These are phyloP conservation scores for Phrynocephalus forsythii DNA, from an alignment of 2,797 vertebrate species.

Conservation along the genomic window DNA sequence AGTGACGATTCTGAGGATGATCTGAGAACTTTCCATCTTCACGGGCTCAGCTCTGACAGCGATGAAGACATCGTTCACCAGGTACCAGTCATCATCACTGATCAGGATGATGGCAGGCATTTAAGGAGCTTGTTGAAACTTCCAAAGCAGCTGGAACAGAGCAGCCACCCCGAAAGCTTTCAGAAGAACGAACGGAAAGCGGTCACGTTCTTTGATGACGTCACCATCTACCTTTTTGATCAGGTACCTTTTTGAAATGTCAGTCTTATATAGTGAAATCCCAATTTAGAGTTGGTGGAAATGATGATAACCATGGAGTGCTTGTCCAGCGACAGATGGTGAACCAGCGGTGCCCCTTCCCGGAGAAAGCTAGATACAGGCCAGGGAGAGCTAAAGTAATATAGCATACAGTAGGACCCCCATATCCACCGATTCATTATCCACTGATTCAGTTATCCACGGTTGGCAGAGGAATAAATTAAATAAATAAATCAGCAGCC, in stretches of 20 bases:
- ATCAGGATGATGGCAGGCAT: conserved; percentile 79
- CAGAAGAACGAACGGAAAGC: conserved; percentile 83
- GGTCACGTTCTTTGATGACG: conserved; percentile 96
- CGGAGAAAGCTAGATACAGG: not conserved
- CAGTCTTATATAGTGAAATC: not conserved
- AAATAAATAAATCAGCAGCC: too few relatives aligned
- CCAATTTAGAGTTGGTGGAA: not conserved
- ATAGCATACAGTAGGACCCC: too few relatives aligned
- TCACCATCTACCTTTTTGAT: conserved; percentile 98
- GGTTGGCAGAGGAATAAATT: too few relatives aligned
- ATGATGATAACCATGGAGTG: too few relatives aligned
- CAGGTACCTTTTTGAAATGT: conserved; percentile 81
- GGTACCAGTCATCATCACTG: conserved; percentile 88
- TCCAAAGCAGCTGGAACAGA: conserved; percentile 17
- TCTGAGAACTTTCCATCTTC: conserved; percentile 86
- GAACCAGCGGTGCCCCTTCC: not conserved
- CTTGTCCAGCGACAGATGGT: not conserved
- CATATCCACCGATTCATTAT: too few relatives aligned
- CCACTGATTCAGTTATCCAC: too few relatives aligned
- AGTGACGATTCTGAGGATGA: conserved; percentile 96
- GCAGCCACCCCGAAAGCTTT: conserved; percentile 40
- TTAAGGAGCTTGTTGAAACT: conserved; percentile 91
- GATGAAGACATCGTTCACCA: conserved; percentile 86
- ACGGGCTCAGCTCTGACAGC: conserved; percentile 92
- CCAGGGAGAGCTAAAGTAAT: not conserved